Evolutionary conservation across 2,113 vertebrate species (phyloP), one percentile per base, ranked within the genome.

Genomic region (Rafetus swinhoei): DNA sequence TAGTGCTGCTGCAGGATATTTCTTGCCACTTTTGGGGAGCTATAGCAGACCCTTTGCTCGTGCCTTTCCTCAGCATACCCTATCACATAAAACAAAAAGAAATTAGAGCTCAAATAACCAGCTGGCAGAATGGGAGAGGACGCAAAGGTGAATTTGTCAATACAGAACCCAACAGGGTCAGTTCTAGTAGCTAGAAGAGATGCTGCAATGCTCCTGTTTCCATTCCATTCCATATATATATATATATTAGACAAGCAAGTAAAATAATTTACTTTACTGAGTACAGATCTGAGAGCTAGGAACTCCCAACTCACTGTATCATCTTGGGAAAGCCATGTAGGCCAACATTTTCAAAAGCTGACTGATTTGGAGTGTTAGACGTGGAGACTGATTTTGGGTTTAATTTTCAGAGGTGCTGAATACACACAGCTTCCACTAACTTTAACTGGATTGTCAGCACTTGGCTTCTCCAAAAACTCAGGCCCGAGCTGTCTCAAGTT

Each of bases 241-340:
- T 53, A 59, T 39, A 55, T 53, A 52, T 18, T 59, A 56, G 32
- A 69, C 9, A 81, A 52, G 45, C 59, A 69, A 32, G 52, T n/a
- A 65, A 7, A 54, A 35, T 86, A 52, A 88, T 85, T 92, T 4
- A 53, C 72, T 45, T 76, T 90, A 5, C 53, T 84, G 45, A 4
- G 84, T 65, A 79, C 87, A 52, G 89, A 90, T 79, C 74, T 60
- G 84, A 76, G 93, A 95, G 95, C 83, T 91, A 88, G 87, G 56
- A 95, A 24, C 19, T 81, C 35, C 79, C 1, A 65, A 32, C 14
- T 65, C 27, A 3, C 7, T 35, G 45, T 0, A 77, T 92, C 91
- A 94, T 97, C 94, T 93, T 59, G 35, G 91, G 86, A 10, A 7
- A 94, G 82, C 53, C 94, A 96, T 88, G 86, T 91, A 80, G 92